Conservation (phyloP, 2,113 vertebrate genomes). For the Monarcha castaneiventris region DNA sequence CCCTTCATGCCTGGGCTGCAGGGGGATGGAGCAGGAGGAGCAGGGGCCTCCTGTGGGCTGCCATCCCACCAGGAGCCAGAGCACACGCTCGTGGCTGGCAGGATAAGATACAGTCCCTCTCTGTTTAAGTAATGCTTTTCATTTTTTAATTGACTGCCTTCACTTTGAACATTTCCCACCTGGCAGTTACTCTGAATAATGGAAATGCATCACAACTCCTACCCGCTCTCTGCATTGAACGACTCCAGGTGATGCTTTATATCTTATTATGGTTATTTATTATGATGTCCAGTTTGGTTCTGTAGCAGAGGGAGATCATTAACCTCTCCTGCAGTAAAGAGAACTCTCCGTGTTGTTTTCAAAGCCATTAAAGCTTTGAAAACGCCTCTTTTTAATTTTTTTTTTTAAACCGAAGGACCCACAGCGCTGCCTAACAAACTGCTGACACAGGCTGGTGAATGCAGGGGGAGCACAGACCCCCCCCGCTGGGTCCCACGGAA, state of each 20-base stretch:
- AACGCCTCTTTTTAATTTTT: neutral
- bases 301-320: conserved; percentile 46
- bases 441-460: neutral
- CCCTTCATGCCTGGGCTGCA: too few species aligned
- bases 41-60: neutral
- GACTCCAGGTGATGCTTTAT: conserved; percentile 13
- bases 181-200: neutral
- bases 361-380: conserved; percentile 52
- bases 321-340: conserved; percentile 24
- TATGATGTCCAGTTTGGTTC: neutral
- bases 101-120: fast-evolving
- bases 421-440: neutral
- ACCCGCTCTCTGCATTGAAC: neutral
- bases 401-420: neutral
- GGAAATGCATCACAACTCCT: neutral
- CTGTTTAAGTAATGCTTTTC: neutral
- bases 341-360: conserved; percentile 11
- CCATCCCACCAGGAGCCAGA: fast-evolving
- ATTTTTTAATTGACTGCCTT: neutral
- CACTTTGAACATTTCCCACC: neutral
- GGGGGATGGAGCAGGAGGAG: too few species aligned
- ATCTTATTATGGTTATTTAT: conserved; percentile 55
- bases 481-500: neutral
- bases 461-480: neutral
- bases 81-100: fast-evolving